Evolutionary conservation across 2,888 invertebrate species (phyloP).

Genomic region (Dicycla oo): DNA sequence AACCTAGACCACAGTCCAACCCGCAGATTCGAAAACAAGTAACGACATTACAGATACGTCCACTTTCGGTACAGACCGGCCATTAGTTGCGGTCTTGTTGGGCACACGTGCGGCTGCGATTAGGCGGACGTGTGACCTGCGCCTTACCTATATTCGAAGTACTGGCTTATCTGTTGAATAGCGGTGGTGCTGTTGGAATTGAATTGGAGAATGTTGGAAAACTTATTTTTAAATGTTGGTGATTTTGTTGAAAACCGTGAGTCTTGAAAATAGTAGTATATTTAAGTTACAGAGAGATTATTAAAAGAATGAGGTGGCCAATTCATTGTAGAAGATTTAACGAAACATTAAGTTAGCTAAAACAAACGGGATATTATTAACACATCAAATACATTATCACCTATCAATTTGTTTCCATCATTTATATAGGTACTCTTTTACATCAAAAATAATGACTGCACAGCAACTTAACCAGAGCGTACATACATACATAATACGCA

Average conservation of each 20-base stretch:
- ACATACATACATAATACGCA: too few species aligned
- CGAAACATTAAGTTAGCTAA: slow-evolving; percentile 7
- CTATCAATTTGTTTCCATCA: too few species aligned
- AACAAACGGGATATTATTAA: too few species aligned
- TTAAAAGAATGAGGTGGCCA: background rate
- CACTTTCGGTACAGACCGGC: slow-evolving; percentile 47
- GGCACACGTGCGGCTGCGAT: slow-evolving; percentile 58
- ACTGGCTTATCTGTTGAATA: slow-evolving; percentile 49
- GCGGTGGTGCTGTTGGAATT: background rate
- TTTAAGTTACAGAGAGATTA: background rate
- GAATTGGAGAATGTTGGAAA: background rate
- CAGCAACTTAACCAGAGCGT: too few species aligned
- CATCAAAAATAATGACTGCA: too few species aligned
- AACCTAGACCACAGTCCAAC: slow-evolving; percentile 6
- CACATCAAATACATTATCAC: too few species aligned
- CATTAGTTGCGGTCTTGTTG: slow-evolving; percentile 70
- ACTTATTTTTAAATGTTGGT: background rate
- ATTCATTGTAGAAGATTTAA: background rate
- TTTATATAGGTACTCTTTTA: too few species aligned
- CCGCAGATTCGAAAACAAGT: slow-evolving; percentile 36
- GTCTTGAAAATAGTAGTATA: background rate
- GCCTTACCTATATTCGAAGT: slow-evolving; percentile 47
- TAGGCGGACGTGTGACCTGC: slow-evolving; percentile 55
- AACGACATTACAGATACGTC: slow-evolving; percentile 50
- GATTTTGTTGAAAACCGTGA: background rate